A percentile compares a stretch with the other conserved stretches of the same genome.
Conservation (phyloP, 2,888 invertebrate species). For the Torymus auratus region DNA sequence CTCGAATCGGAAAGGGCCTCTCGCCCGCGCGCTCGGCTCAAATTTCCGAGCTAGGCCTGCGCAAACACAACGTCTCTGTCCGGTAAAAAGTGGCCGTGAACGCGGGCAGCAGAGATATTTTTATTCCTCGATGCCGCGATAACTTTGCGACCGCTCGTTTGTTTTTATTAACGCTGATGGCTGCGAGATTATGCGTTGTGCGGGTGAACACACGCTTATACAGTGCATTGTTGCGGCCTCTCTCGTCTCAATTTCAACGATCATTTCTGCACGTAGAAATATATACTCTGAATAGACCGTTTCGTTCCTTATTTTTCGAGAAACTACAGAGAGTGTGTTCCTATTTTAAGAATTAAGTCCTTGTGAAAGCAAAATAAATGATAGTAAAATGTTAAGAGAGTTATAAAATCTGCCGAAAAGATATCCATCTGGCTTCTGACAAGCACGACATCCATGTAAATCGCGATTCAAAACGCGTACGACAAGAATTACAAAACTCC, state of each 20-base stretch:
- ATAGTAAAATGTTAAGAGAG: too few relatives aligned
- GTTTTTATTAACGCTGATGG: background rate
- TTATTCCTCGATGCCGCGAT: constrained; percentile 27
- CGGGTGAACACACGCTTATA: background rate
- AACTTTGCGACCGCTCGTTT: constrained; percentile 12
- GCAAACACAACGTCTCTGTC: constrained; percentile 25
- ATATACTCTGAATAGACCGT: too few relatives aligned
- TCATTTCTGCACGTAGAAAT: background rate
- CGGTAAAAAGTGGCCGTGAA: background rate
- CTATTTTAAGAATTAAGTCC: too few relatives aligned
- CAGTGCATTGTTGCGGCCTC: background rate
- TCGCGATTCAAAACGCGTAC: background rate
- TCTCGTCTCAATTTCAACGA: constrained; percentile 20
- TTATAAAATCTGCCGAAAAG: too few relatives aligned
- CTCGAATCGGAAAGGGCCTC: constrained; percentile 14
- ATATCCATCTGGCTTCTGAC: too few relatives aligned
- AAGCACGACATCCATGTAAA: background rate
- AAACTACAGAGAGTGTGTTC: too few relatives aligned
- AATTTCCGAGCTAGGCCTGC: constrained; percentile 29
- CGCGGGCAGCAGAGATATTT: background rate
- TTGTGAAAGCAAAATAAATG: too few relatives aligned
- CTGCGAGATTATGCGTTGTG: background rate
- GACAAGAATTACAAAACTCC: too few relatives aligned
- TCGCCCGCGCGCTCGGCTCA: constrained; percentile 8
- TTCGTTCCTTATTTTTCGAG: too few relatives aligned